These are phyloP conservation scores for Ceuthmochares aereus DNA, from an alignment of 2,113 vertebrate genomes.

Conservation along the genomic window DNA sequence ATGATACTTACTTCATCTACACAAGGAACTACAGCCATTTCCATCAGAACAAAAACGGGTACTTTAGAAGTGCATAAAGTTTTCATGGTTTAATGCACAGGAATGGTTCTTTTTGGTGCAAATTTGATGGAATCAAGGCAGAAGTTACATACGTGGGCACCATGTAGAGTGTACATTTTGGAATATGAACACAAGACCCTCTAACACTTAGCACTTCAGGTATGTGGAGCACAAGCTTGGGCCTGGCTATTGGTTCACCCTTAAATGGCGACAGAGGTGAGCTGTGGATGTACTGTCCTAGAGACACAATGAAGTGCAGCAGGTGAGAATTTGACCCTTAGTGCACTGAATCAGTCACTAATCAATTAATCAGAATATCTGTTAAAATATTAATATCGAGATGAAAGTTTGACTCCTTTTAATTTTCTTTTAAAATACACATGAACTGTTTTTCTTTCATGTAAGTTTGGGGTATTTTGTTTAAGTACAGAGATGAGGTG, in stretches of 20 bases:
- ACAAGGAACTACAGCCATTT: neutral
- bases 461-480: neutral
- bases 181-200: neutral
- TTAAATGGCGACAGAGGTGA: neutral
- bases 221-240: fast-evolving
- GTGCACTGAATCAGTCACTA: neutral
- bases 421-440: conserved; percentile 30
- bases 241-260: neutral
- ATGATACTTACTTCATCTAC: neutral
- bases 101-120: neutral
- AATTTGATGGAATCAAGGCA: neutral
- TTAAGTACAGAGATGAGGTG: neutral
- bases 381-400: neutral
- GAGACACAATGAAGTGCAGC: neutral
- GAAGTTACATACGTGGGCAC: neutral
- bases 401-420: conserved; percentile 7
- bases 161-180: neutral
- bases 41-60: neutral
- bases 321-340: neutral
- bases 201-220: neutral
- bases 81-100: neutral
- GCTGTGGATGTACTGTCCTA: neutral
- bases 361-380: conserved; percentile 7
- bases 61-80: neutral
- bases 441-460: neutral